These are phyloP conservation scores for Cariama cristata DNA, from an alignment of 2,113 vertebrate genomes.

Conservation along the genomic window DNA sequence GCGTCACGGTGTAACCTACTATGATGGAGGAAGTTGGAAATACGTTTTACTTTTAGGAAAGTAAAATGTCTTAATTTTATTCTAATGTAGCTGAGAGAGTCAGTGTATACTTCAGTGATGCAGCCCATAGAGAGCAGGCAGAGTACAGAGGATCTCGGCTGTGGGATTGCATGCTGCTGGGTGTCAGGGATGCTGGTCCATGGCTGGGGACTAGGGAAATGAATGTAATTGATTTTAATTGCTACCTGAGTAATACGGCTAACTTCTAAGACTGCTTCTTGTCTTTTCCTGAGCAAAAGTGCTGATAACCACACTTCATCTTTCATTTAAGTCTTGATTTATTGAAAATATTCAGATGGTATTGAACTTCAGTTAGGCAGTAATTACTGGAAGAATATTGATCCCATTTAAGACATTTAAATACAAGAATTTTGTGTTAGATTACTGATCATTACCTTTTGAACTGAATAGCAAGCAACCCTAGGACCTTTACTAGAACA, in stretches of 20 bases:
- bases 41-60: background rate
- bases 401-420: background rate
- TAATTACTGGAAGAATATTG: background rate
- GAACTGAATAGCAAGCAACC: background rate
- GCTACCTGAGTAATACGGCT: background rate
- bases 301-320: background rate
- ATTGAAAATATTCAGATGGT: background rate
- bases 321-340: background rate
- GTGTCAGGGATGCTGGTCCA: background rate
- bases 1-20: background rate
- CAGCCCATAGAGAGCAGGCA: background rate
- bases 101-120: background rate
- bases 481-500: background rate
- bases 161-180: background rate
- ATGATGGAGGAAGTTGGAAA: background rate
- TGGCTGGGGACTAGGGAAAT: background rate
- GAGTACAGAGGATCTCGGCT: background rate
- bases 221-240: background rate
- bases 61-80: background rate
- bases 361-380: background rate
- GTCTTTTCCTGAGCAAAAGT: background rate
- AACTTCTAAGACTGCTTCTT: background rate
- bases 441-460: background rate
- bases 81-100: background rate
- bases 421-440: background rate